Conservation (phyloP, 2,797 vertebrate species). For the Aulostomus chinensis region DNA sequence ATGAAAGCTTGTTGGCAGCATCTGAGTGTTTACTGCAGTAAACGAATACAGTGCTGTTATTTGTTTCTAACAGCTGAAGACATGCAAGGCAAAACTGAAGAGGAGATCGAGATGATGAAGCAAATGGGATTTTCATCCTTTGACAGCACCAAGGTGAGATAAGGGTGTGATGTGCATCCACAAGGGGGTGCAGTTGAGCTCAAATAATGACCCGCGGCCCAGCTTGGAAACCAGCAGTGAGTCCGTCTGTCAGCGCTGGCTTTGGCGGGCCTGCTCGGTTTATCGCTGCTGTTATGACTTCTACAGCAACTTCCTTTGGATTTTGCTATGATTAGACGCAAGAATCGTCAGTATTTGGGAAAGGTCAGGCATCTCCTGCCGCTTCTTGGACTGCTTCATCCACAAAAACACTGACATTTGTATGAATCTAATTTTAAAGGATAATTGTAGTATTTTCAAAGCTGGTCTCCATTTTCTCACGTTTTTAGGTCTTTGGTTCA, state of each 20-base stretch:
- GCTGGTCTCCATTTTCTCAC: no score
- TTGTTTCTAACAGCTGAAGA: constrained; percentile 84
- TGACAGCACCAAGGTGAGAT: constrained; percentile 88
- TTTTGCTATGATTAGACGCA: no score
- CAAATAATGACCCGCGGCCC: not conserved
- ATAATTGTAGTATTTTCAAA: no score
- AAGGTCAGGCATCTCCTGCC: not conserved
- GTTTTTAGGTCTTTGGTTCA: no score
- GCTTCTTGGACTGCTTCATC: not conserved
- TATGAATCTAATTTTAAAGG: not conserved
- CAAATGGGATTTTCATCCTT: constrained; percentile 92
- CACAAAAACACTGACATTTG: not conserved
- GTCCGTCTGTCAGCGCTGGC: no score
- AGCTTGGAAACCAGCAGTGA: no score
- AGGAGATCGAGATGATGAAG: constrained; percentile 99
- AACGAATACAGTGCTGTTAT: not conserved
- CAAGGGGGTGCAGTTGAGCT: constrained; percentile 58
- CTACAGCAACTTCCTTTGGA: not conserved
- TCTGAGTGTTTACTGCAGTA: no score
- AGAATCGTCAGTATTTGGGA: no score
- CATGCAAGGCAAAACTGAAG: constrained; percentile 94
- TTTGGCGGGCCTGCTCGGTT: not conserved
- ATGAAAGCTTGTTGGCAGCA: no score
- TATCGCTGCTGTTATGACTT: not conserved
- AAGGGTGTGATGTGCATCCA: constrained; percentile 40